Percentiles rank a stretch among this genome's conserved stretches.
Conservation (phyloP, 2,113 vertebrate genomes). For the Agelaius phoeniceus region DNA sequence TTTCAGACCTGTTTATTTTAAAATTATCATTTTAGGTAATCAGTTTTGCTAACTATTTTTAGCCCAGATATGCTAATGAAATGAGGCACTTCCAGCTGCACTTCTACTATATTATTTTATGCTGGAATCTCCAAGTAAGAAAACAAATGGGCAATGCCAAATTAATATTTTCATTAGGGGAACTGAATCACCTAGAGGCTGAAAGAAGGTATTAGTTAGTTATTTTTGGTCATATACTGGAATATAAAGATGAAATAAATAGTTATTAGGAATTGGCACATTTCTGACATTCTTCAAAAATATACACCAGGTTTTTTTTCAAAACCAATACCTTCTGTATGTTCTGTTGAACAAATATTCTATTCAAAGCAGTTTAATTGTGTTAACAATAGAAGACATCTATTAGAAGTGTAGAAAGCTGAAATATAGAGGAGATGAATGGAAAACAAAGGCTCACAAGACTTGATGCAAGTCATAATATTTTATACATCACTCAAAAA, state of each 20-base stretch:
- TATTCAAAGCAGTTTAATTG: not conserved
- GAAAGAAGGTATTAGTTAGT: not conserved
- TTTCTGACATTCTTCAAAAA: not conserved
- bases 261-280: not conserved
- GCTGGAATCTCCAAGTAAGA: not conserved
- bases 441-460: not conserved
- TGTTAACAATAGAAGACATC: not conserved
- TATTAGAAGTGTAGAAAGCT: not conserved
- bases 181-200: not conserved
- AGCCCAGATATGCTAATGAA: not conserved
- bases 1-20: not conserved
- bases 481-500: constrained; percentile 9
- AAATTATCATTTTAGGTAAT: not conserved
- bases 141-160: not conserved
- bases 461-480: not conserved
- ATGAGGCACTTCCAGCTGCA: not conserved
- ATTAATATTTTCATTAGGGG: not conserved
- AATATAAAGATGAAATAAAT: not conserved
- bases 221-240: not conserved
- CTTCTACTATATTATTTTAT: not conserved
- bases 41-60: not conserved
- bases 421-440: not conserved
- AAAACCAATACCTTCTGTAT: not conserved
- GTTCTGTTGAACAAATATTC: not conserved
- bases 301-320: not conserved